These are phyloP conservation scores for Sycophaga agraensis DNA, from an alignment of 1,140 invertebrate species.

Conservation along the genomic window DNA sequence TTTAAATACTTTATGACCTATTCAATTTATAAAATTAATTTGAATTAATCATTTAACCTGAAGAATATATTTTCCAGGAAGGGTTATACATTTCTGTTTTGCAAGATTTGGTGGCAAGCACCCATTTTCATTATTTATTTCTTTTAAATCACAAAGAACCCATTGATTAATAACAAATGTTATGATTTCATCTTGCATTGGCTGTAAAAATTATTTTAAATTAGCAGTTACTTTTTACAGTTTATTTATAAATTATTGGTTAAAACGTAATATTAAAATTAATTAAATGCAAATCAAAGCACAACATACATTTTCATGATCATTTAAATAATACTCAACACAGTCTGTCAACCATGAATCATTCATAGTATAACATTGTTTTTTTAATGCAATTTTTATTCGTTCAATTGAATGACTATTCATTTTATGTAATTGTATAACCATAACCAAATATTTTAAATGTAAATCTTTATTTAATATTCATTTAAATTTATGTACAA, in stretches of 20 bases:
- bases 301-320: slow-evolving; percentile 33
- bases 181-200: slow-evolving; percentile 32
- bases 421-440: slow-evolving; percentile 27
- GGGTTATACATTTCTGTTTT: slow-evolving; percentile 45
- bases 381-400: slow-evolving; percentile 35
- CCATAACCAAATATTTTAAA: too few species aligned
- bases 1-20: background rate
- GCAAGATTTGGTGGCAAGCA: slow-evolving; percentile 61
- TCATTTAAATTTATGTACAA: too few species aligned
- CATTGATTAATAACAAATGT: slow-evolving; percentile 62
- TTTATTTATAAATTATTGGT: background rate
- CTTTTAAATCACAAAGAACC: slow-evolving; percentile 64
- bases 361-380: slow-evolving; percentile 39
- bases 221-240: background rate
- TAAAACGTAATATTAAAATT: background rate
- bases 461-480: too few species aligned
- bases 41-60: slow-evolving; percentile 61
- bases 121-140: slow-evolving; percentile 57
- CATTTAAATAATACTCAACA: slow-evolving; percentile 40
- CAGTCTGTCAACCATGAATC: slow-evolving; percentile 46
- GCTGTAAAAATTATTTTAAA: slow-evolving; percentile 5
- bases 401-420: slow-evolving; percentile 25
- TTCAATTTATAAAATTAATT: too few species aligned
- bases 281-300: background rate
- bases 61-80: slow-evolving; percentile 62